Conservation (phyloP, 2,113 vertebrate genomes). For the Oenanthe oenanthe region DNA sequence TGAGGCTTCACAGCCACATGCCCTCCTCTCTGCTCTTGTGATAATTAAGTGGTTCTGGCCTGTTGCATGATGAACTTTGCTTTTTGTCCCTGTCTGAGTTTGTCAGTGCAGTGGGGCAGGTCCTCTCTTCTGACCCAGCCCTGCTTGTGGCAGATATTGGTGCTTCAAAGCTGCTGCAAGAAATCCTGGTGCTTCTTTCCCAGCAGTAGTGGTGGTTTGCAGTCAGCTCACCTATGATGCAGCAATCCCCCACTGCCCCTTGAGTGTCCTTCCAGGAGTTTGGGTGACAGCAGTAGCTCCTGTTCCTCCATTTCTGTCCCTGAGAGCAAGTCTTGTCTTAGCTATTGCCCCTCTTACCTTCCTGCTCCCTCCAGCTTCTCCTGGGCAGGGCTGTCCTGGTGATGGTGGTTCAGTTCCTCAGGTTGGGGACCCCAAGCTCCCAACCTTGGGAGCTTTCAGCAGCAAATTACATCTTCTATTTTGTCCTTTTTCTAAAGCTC, state of each 20-base stretch:
- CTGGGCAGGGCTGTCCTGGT: rapidly evolving
- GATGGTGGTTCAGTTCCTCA: not conserved
- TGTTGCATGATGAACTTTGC: not conserved
- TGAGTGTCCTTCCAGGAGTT: not conserved
- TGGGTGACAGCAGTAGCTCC: not conserved
- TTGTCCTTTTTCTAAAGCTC: not conserved
- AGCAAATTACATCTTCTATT: not conserved
- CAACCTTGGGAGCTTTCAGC: not conserved
- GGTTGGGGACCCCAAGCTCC: not conserved
- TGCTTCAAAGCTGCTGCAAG: not conserved
- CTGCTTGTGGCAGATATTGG: not conserved
- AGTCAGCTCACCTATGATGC: rapidly evolving
- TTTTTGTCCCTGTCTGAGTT: not conserved
- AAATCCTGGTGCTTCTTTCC: not conserved
- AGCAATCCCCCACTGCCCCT: too few relatives aligned
- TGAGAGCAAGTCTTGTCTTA: not conserved
- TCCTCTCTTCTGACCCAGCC: not conserved
- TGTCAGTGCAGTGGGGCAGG: rapidly evolving
- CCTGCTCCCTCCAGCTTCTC: not conserved
- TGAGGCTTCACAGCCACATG: not conserved
- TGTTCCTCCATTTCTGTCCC: not conserved
- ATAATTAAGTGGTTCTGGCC: not conserved
- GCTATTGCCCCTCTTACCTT: not conserved
- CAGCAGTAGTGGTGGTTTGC: not conserved
- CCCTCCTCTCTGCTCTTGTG: not conserved